phyloP scores from a whole-genome alignment of 2,113 vertebrate species.

The Mellivora capensis region DNA sequence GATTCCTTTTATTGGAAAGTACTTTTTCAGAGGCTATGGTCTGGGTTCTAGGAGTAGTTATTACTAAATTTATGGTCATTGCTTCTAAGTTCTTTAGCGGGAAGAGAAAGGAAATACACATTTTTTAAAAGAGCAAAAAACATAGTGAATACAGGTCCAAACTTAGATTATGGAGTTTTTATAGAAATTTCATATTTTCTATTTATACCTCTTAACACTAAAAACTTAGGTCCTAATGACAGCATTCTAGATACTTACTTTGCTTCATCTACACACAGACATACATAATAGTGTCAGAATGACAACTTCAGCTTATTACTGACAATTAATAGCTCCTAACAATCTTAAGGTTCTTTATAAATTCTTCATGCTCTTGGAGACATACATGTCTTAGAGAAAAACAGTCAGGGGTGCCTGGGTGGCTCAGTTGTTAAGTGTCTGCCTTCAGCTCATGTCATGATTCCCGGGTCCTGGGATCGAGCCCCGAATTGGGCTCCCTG shows the following conservation, averaged over 20 bases:
- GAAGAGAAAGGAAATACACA: background rate
- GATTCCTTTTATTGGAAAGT: background rate
- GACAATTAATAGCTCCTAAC: background rate
- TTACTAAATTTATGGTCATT: background rate
- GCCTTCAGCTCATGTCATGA: too few relatives aligned
- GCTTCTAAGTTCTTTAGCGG: background rate
- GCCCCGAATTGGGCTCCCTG: too few relatives aligned
- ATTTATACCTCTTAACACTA: background rate
- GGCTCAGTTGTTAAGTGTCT: too few relatives aligned
- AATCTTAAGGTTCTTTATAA: background rate
- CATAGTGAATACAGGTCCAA: background rate
- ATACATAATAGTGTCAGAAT: background rate
- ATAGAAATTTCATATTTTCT: background rate
- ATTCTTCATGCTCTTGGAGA: background rate
- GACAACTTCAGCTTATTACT: background rate
- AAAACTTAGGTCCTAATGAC: background rate
- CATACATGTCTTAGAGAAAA: background rate
- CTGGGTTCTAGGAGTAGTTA: background rate
- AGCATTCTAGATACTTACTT: background rate
- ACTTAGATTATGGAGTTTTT: background rate
- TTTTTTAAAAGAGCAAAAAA: background rate
- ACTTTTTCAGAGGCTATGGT: background rate
- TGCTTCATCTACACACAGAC: background rate
- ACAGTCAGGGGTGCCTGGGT: background rate
- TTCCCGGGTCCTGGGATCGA: too few relatives aligned